Conservation (phyloP, 2,888 invertebrate species). For the Eulithis prunata region DNA sequence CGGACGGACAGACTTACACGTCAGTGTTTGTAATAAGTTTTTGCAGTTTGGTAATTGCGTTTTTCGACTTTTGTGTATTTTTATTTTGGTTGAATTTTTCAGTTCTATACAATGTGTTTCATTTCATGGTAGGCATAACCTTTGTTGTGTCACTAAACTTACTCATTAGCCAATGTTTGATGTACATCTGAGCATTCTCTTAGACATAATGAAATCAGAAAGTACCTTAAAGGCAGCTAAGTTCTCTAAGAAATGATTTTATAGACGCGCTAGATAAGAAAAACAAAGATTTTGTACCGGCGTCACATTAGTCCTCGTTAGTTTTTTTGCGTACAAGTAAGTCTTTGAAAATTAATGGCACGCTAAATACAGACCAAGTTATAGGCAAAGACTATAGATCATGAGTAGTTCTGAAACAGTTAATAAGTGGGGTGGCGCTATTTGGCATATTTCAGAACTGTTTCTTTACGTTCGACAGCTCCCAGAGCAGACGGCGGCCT, state of each 20-base stretch:
- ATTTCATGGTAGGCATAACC: too few relatives aligned
- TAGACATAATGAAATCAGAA: too few relatives aligned
- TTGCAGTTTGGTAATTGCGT: constrained; percentile 11
- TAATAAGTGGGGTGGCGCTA: constrained; percentile 55
- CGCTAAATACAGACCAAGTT: constrained; percentile 4
- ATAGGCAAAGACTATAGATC: constrained; percentile 19
- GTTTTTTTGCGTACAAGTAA: background rate
- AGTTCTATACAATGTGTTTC: too few relatives aligned
- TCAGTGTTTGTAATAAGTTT: constrained; percentile 51
- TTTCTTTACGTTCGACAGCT: constrained; percentile 71
- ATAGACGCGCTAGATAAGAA: too few relatives aligned
- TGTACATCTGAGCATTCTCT: too few relatives aligned
- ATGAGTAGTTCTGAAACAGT: constrained; percentile 42
- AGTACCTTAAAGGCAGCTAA: too few relatives aligned
- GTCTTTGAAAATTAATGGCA: background rate
- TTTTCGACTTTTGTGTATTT: background rate
- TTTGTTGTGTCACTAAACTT: too few relatives aligned
- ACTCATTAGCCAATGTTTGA: too few relatives aligned
- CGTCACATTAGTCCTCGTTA: too few relatives aligned
- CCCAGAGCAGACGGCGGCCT: constrained; percentile 42
- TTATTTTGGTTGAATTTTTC: too few relatives aligned
- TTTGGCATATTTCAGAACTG: constrained; percentile 63
- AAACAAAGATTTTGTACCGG: too few relatives aligned
- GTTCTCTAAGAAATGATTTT: too few relatives aligned
- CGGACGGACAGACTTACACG: constrained; percentile 53